phyloP scores from a whole-genome alignment of 2,888 invertebrate species.

The Leptopilina syphax region DNA sequence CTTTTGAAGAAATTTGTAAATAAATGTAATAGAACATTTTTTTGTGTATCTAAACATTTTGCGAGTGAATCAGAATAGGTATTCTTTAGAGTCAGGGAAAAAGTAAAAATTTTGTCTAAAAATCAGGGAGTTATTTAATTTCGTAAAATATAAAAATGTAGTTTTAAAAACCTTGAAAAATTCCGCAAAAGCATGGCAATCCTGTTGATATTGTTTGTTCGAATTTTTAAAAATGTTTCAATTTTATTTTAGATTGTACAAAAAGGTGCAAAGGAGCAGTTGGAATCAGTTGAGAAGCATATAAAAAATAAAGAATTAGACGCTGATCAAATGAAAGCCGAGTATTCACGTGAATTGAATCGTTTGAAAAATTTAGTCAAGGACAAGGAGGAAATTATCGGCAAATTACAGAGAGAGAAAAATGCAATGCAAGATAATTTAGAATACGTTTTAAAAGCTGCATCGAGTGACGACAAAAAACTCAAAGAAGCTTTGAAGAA shows the following conservation, averaged over 20 bases:
- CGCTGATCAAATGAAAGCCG: conserved; percentile 77
- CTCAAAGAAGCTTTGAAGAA: conserved; percentile 65
- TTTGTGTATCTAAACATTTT: too few species aligned
- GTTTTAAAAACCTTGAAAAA: too few species aligned
- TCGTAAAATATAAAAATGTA: too few species aligned
- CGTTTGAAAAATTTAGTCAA: conserved; percentile 76
- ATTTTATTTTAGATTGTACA: conserved; percentile 76
- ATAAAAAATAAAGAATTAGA: conserved; percentile 77
- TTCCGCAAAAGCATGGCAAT: too few species aligned
- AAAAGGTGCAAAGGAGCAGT: conserved; percentile 78
- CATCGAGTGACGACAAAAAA: conserved; percentile 65
- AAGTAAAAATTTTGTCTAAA: too few species aligned
- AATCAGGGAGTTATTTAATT: too few species aligned
- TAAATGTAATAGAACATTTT: too few species aligned
- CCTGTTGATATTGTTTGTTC: too few species aligned
- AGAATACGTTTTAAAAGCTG: conserved; percentile 68
- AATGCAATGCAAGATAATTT: conserved; percentile 67
- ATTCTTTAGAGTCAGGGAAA: too few species aligned
- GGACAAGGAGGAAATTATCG: conserved; percentile 76
- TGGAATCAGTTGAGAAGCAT: conserved; percentile 78
- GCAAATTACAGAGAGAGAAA: conserved; percentile 72
- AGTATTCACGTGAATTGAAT: conserved; percentile 77
- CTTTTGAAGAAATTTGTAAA: too few species aligned
- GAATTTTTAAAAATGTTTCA: neutral
- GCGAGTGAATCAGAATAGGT: too few species aligned